These are phyloP conservation scores for Cryptoblepharus egeriae DNA, from an alignment of 2,797 vertebrate species.

Conservation along the genomic window DNA sequence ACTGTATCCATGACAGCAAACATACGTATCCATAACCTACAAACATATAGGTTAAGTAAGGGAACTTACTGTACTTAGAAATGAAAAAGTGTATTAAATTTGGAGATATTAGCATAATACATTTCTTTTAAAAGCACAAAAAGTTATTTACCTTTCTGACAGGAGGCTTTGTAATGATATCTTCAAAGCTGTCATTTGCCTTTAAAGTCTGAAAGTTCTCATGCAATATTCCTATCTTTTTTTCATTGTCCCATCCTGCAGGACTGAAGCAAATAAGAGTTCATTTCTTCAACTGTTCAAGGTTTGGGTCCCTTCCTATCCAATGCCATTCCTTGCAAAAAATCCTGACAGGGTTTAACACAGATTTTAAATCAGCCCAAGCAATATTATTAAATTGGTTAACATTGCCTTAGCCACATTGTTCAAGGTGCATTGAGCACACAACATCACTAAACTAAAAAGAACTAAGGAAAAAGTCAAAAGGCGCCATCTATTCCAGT, in stretches of 20 bases:
- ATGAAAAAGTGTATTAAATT: conserved; percentile 12
- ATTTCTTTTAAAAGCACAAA: conserved; percentile 15
- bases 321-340: neutral
- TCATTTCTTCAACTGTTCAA: conserved; percentile 35
- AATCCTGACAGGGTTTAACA: neutral
- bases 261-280: conserved; percentile 81
- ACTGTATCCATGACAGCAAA: neutral
- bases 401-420: neutral
- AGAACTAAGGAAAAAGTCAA: neutral
- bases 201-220: conserved; percentile 97
- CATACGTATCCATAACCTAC: neutral
- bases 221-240: conserved; percentile 97
- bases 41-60: too few species aligned
- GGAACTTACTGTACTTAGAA: neutral
- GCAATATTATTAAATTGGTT: too few species aligned
- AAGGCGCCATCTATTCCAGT: too few species aligned
- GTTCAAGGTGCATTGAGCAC: neutral
- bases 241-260: conserved; percentile 99
- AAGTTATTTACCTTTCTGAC: conserved; percentile 89
- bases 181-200: conserved; percentile 93
- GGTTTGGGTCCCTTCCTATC: neutral
- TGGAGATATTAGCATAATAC: neutral
- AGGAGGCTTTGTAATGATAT: conserved; percentile 94
- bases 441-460: neutral
- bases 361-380: neutral